Conservation (phyloP, 2,797 vertebrate genomes). For the Hyperoplus lanceolatus region DNA sequence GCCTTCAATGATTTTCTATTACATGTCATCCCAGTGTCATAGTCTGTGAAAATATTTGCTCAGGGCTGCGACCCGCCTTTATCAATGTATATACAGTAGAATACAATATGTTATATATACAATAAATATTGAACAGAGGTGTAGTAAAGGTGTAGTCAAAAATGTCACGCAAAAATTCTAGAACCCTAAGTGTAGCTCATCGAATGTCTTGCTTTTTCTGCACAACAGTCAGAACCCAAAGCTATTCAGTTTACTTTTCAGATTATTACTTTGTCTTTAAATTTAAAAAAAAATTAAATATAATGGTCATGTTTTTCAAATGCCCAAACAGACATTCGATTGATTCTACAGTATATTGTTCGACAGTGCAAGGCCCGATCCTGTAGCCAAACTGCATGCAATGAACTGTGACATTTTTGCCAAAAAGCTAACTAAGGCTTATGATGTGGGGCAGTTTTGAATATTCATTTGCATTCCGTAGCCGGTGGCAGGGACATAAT, state of each 20-base stretch:
- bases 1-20: constrained; percentile 14
- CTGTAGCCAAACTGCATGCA: background rate
- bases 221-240: background rate
- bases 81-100: background rate
- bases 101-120: too few species aligned
- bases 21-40: constrained; percentile 19
- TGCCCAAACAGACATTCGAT: too few species aligned
- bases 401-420: background rate
- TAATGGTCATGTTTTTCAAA: too few species aligned
- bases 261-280: too few species aligned
- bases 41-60: background rate
- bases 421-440: background rate
- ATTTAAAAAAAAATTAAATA: too few species aligned
- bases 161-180: background rate
- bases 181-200: background rate
- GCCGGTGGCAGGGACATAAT: background rate
- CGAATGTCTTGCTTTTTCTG: background rate
- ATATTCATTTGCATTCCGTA: background rate
- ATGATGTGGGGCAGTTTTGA: background rate
- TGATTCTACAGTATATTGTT: too few species aligned
- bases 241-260: background rate
- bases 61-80: background rate
- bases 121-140: too few species aligned
- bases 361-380: background rate
- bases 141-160: background rate